Base-by-base conservation (phyloP, 2,888 invertebrate genomes). In the Pristionchus fissidentatus region DNA sequence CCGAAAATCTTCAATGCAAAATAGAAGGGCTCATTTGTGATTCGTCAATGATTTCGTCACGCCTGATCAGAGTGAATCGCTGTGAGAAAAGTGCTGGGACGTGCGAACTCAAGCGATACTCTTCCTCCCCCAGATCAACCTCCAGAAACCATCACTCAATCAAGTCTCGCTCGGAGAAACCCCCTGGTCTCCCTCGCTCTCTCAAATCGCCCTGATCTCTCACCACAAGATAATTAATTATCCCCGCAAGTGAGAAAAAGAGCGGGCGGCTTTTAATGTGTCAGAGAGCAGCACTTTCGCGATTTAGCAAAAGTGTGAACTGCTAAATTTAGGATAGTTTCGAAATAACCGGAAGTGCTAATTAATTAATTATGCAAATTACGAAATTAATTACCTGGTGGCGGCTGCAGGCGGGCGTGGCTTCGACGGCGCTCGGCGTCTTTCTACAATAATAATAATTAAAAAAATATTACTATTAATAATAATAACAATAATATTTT, bases 321-420 rank as follows among this genome's bases (percentile, higher is more conserved):
- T n/a, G n/a, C n/a, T n/a, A n/a, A n/a, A n/a, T n/a, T n/a, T n/a
- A 41, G 43, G n/a, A 75, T 15, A 43, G 41, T 75, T 15, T 49
- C 19, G 10, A 49, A 19, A 19, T 15, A 49, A 15, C 10, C 19
- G 49, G 19, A 22, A 19, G 1, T 4, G 26, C 1, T 32, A 29
- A 75, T 29, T 29, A 49, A 75, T 8, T 29, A 29, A 29, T 46
- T 49, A 79, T n/a, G n/a, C n/a, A n/a, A n/a, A n/a, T n/a, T n/a
- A n/a, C n/a, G n/a, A n/a, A n/a, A n/a, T n/a, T n/a, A 35, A 5
- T 35, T 78, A 79, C 79, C 79, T n/a, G 79, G 79, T 10, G 57
- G 79, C 26, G 79, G 79, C 57, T 79, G 52, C 26, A 79, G 57
- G 55, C 41, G 35, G 0, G 79, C 79, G 15, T 79, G 79, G 19